Evolutionary conservation across 1,140 invertebrate species (phyloP).

Genomic region (Megathymus violae): DNA sequence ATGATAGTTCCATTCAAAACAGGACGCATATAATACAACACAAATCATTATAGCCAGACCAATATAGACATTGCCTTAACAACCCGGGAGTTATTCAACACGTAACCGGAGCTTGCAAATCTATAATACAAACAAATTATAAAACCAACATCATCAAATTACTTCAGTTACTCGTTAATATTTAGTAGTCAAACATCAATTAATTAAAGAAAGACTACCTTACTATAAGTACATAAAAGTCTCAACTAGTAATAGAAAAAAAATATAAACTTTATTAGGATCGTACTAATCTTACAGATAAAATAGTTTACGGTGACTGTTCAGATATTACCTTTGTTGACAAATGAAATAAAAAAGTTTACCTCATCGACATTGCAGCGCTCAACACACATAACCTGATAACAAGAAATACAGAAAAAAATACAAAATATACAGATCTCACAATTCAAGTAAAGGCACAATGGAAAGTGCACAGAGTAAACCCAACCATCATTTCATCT

Average conservation of each 20-base stretch:
- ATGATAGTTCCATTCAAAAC: background rate
- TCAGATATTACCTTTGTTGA: background rate
- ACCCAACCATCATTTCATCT: too few species aligned
- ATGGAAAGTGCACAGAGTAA: too few species aligned
- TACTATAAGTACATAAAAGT: background rate
- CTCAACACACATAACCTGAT: background rate
- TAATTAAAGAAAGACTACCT: background rate
- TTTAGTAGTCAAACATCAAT: background rate
- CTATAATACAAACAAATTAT: background rate
- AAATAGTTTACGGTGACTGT: background rate
- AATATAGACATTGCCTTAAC: too few species aligned
- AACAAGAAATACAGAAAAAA: background rate
- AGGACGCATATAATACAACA: background rate
- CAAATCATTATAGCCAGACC: too few species aligned
- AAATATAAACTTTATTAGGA: background rate
- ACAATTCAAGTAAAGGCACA: too few species aligned
- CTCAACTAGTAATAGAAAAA: background rate
- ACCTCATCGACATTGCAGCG: constrained; percentile 14
- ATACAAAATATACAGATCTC: background rate
- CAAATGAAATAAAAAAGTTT: constrained; percentile 37
- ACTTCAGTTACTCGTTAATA: background rate
- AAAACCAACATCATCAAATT: background rate
- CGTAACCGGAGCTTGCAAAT: background rate
- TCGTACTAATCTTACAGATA: background rate
- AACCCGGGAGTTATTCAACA: too few species aligned